These are phyloP conservation scores for Shargacucullia verbasci DNA, from an alignment of 2,888 invertebrate species.

Conservation along the genomic window DNA sequence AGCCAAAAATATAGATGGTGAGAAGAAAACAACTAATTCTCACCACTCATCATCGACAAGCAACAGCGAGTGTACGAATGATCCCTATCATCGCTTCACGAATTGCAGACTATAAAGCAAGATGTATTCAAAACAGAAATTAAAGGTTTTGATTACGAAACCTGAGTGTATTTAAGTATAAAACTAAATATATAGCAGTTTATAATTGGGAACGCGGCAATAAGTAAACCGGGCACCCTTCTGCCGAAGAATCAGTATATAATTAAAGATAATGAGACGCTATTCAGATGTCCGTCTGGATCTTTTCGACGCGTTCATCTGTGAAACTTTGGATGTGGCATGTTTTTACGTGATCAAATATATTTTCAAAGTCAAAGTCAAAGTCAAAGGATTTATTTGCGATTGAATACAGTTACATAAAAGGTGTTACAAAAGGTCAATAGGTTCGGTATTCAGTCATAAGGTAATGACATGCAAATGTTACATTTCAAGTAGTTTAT, in stretches of 20 bases:
- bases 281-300: slow-evolving; percentile 87
- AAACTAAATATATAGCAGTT: slow-evolving; percentile 58
- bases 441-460: too few relatives aligned
- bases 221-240: slow-evolving; percentile 74
- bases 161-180: slow-evolving; percentile 53
- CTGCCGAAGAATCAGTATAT: slow-evolving; percentile 83
- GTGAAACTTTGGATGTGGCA: slow-evolving; percentile 60
- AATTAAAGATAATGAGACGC: slow-evolving; percentile 88
- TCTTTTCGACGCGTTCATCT: slow-evolving; percentile 66
- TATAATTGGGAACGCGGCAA: slow-evolving; percentile 62
- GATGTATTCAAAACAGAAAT: slow-evolving; percentile 39
- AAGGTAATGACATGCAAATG: too few relatives aligned
- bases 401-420: too few relatives aligned
- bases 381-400: too few relatives aligned
- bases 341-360: neutral
- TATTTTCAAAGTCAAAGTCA: too few relatives aligned
- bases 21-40: neutral
- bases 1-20: too few relatives aligned
- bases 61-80: neutral
- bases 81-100: slow-evolving; percentile 1
- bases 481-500: too few relatives aligned
- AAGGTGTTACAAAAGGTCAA: too few relatives aligned
- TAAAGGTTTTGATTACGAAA: slow-evolving; percentile 50
- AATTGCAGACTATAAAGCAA: slow-evolving; percentile 23
- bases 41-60: too few relatives aligned